Evolutionary conservation across 2,888 invertebrate species (phyloP), one percentile per base, ranked within the genome.

Genomic region (Parthenolecanium corni): DNA sequence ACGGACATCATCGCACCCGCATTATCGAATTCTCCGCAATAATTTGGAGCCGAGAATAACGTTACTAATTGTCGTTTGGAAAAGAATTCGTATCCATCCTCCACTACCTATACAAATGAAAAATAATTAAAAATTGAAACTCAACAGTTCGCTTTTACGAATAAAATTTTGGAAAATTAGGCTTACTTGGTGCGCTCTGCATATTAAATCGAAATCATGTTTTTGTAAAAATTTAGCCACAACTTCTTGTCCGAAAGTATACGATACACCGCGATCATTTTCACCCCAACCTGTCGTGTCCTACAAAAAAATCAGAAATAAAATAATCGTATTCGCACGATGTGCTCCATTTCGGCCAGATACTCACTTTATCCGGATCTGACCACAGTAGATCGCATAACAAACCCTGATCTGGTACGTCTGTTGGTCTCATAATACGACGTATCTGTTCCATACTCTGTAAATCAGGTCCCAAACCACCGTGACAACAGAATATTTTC

Each of bases 231-330:
- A 98, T 80, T 98, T 98, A 72, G 93, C 92, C 54, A 98, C 98
- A 71, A 99, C 94, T 82, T 98, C 97, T 57, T 94, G 93, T 71
- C 98, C 98, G 76, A 98, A 97, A 25, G 97, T 99, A 77, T 97
- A 98, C 72, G 94, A 95, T 68, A 98, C 98, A 64, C 98, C 98
- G 72, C 98, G 86, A 76, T 99, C 98, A 75, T 98, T 98, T 77
- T 98, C 98, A 62, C 97, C 98, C 98, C 98, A 98, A 25, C 97
- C 97, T 82, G 92, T 92, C 65, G 95, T 95, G 75, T 91, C 90
- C 71, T 71, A 65, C 18, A 66, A 68, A 31, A 20, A 16, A 40
- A 21, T 20, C 18, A 14, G 14, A 52, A 44, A 6, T 23, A 46
- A 54, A 40, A 44, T 20, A 16, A 46, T 24, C 16, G 2, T 16